Conservation (phyloP, 2,113 vertebrate species). For the Corythornis madagascariensis region DNA sequence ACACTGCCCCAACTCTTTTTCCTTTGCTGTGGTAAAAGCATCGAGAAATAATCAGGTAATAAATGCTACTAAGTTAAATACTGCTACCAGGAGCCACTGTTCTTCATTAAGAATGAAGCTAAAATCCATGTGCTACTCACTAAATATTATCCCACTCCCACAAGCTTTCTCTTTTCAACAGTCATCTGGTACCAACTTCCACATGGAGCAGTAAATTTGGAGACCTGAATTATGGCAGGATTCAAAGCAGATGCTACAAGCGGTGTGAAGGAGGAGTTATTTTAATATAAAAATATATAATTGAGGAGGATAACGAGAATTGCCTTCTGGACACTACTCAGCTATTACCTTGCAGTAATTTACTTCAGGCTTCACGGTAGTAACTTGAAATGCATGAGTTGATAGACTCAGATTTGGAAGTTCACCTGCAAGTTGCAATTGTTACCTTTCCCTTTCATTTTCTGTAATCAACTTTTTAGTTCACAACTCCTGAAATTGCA, state of each 20-base stretch:
- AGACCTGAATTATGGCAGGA: neutral
- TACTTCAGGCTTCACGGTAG: neutral
- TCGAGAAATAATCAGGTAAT: neutral
- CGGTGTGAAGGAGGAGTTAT: neutral
- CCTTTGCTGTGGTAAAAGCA: neutral
- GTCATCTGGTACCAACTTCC: neutral
- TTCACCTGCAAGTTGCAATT: neutral
- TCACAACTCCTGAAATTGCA: neutral
- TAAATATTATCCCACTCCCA: neutral
- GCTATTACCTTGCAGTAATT: neutral
- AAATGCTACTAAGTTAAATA: neutral
- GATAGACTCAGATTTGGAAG: neutral
- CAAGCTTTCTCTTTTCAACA: neutral
- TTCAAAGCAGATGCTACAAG: neutral
- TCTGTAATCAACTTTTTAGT: neutral
- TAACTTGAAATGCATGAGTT: neutral
- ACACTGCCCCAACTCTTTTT: rapidly evolving
- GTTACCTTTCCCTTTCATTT: neutral
- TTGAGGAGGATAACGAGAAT: neutral
- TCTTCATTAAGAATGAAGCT: neutral
- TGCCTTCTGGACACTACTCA: neutral
- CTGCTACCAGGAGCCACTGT: neutral
- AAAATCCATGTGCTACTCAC: neutral
- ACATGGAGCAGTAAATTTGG: neutral
- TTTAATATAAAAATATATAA: neutral